These are phyloP conservation scores for Acanthornis magna DNA, from an alignment of 2,797 vertebrate genomes.

Conservation along the genomic window DNA sequence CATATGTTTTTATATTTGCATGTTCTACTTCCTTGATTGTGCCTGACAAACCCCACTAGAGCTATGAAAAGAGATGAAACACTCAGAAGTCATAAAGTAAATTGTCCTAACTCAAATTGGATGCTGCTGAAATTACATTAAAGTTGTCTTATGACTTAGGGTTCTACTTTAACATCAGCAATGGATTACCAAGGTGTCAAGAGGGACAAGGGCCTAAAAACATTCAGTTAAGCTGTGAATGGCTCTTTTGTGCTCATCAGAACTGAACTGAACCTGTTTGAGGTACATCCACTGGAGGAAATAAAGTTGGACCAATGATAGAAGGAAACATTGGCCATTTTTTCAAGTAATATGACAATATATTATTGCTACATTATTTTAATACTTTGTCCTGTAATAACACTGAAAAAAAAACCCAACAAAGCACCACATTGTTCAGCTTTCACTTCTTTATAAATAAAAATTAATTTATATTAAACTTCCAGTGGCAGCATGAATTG, in stretches of 20 bases:
- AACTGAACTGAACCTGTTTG: neutral
- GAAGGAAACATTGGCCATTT: neutral
- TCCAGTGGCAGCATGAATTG: neutral
- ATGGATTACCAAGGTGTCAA: neutral
- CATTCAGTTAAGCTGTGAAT: neutral
- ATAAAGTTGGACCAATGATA: neutral
- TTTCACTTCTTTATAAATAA: neutral
- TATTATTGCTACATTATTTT: neutral
- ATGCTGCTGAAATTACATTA: neutral
- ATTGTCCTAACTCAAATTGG: neutral
- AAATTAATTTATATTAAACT: neutral
- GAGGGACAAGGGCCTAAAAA: neutral
- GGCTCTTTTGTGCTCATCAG: neutral
- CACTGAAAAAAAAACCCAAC: neutral
- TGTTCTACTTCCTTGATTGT: neutral
- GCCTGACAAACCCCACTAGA: neutral
- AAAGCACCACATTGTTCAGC: neutral
- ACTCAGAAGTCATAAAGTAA: neutral
- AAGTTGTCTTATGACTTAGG: neutral
- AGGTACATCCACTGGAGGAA: neutral
- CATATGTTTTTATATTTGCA: neutral
- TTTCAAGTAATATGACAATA: neutral
- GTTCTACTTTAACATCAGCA: neutral
- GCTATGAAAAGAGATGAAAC: neutral
- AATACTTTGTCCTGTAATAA: neutral